Evolutionary conservation across 2,888 invertebrate genomes (phyloP).

Genomic region (Volucella zonaria): DNA sequence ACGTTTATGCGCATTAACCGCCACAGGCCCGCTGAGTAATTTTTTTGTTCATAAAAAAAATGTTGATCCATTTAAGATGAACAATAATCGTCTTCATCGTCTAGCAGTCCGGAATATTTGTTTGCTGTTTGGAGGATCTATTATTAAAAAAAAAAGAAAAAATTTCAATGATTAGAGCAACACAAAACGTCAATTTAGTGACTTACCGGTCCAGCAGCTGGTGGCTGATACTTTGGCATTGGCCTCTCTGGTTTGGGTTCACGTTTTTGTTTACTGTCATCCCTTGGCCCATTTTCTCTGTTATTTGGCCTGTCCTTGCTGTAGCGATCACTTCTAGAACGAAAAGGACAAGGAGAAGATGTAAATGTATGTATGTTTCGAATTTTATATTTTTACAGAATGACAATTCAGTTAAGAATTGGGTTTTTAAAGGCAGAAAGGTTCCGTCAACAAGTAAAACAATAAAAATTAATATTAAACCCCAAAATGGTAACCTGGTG

Average conservation of each 20-base stretch:
- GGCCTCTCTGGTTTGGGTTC: conserved; percentile 80
- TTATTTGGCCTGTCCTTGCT: conserved; percentile 63
- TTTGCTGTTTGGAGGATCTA: conserved; percentile 90
- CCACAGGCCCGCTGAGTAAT: conserved; percentile 67
- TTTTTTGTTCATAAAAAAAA: conserved; percentile 28
- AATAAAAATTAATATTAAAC: too few relatives aligned
- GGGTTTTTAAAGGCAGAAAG: too few relatives aligned
- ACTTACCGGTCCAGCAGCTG: conserved; percentile 87
- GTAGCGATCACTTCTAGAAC: conserved; percentile 66
- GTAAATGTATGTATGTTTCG: not conserved
- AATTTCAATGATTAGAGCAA: not conserved
- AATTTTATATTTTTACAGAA: too few relatives aligned
- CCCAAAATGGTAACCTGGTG: too few relatives aligned
- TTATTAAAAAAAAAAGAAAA: conserved; percentile 77
- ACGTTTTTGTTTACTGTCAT: conserved; percentile 82
- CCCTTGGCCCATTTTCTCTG: conserved; percentile 74
- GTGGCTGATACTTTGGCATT: conserved; percentile 89
- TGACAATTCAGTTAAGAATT: too few relatives aligned
- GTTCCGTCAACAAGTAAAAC: too few relatives aligned
- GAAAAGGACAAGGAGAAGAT: not conserved
- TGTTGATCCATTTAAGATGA: conserved; percentile 48
- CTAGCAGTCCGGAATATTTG: conserved; percentile 89
- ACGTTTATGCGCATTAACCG: conserved; percentile 46
- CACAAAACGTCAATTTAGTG: not conserved
- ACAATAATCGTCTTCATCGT: conserved; percentile 84